Percentiles rank a stretch among this genome's conserved stretches.
These are phyloP conservation scores for Drosophila setosimentum DNA, from an alignment of 2,888 invertebrate species.

Conservation along the genomic window DNA sequence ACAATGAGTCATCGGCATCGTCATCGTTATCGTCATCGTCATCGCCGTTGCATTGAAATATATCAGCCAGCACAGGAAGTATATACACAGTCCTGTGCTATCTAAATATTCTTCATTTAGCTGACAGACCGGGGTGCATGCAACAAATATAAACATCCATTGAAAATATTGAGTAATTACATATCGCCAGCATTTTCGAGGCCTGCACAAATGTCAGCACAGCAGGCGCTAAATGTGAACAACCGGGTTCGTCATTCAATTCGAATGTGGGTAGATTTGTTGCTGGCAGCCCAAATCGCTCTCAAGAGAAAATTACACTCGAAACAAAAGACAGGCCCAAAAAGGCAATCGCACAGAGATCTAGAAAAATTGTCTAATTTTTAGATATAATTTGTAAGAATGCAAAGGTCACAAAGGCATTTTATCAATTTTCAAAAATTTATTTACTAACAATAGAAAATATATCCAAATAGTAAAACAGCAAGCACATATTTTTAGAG, in stretches of 20 bases:
- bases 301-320: conserved; percentile 4
- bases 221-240: conserved; percentile 30
- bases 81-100: conserved; percentile 25
- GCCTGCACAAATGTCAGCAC: conserved; percentile 10
- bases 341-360: not conserved
- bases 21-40: conserved; percentile 22
- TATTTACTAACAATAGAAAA: not conserved
- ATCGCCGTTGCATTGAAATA: conserved; percentile 26
- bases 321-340: not conserved
- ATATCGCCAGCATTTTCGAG: conserved; percentile 33
- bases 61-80: conserved; percentile 51
- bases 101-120: conserved; percentile 29
- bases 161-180: conserved; percentile 30
- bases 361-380: not conserved
- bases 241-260: conserved; percentile 17
- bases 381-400: not conserved
- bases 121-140: conserved; percentile 7
- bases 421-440: not conserved
- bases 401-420: not conserved
- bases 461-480: not conserved
- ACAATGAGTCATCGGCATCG: conserved; percentile 41
- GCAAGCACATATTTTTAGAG: not conserved
- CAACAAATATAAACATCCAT: conserved; percentile 30
- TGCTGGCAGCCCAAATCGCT: conserved; percentile 36
- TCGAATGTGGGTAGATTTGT: conserved; percentile 32